Conservation (phyloP, 2,797 vertebrate species). For the Takifugu rubripes region DNA sequence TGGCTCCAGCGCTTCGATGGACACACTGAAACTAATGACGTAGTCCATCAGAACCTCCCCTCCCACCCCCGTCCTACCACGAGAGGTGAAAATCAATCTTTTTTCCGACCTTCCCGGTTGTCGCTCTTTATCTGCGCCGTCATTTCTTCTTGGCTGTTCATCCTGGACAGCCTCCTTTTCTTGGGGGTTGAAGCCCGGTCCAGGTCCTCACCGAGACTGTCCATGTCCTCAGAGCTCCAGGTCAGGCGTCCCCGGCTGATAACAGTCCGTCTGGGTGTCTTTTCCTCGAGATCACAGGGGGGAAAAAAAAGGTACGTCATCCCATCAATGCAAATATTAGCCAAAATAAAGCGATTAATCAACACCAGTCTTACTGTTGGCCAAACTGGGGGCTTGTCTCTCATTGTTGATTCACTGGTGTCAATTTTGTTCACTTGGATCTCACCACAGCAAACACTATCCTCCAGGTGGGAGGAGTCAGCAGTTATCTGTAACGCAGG, state of each 20-base stretch:
- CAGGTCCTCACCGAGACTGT: slow-evolving; percentile 37
- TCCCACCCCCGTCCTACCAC: background rate
- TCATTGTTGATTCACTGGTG: slow-evolving; percentile 32
- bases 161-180: slow-evolving; percentile 56
- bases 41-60: slow-evolving; percentile 5
- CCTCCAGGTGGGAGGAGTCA: slow-evolving; percentile 52
- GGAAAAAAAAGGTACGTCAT: background rate
- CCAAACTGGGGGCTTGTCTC: slow-evolving; percentile 45
- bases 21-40: slow-evolving; percentile 64
- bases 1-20: slow-evolving; percentile 87
- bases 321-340: background rate
- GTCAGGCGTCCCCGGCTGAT: slow-evolving; percentile 47
- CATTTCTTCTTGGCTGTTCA: slow-evolving; percentile 57
- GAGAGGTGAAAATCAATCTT: background rate
- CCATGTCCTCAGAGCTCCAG: slow-evolving; percentile 64
- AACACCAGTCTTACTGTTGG: slow-evolving; percentile 57
- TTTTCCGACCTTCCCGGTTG: slow-evolving; percentile 46
- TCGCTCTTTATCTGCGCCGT: slow-evolving; percentile 46
- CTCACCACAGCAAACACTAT: slow-evolving; percentile 57
- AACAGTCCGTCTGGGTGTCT: slow-evolving; percentile 55
- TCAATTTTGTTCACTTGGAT: slow-evolving; percentile 61
- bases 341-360: background rate
- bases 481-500: slow-evolving; percentile 47
- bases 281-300: slow-evolving; percentile 47
- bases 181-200: slow-evolving; percentile 53